Evolutionary conservation across 2,888 invertebrate species (phyloP).

Genomic region (Latrodectus hesperus): DNA sequence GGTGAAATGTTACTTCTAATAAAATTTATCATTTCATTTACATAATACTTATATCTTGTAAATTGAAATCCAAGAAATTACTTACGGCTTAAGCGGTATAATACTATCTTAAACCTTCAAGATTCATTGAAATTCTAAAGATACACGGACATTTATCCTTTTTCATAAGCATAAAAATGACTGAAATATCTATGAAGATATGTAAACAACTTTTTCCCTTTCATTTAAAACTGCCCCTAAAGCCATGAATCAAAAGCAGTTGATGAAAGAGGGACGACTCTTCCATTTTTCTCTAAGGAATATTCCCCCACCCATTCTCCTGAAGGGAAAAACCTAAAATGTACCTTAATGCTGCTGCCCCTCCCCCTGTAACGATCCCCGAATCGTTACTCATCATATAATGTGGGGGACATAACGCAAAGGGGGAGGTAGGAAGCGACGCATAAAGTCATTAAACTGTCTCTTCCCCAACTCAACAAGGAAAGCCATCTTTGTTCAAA

Average conservation of each 20-base stretch:
- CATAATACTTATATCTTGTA: not conserved
- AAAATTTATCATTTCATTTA: not conserved
- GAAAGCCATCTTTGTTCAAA: constrained; percentile 51
- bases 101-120: not conserved
- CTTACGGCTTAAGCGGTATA: not conserved
- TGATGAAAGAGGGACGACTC: constrained; percentile 42
- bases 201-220: constrained; percentile 36
- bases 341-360: constrained; percentile 52
- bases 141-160: constrained; percentile 18
- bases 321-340: constrained; percentile 20
- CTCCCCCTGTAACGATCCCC: constrained; percentile 35
- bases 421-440: constrained; percentile 6
- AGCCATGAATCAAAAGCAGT: constrained; percentile 54
- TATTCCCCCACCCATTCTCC: not conserved
- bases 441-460: constrained; percentile 49
- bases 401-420: constrained; percentile 11
- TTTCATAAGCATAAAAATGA: constrained; percentile 5
- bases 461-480: constrained; percentile 14
- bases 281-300: constrained; percentile 15
- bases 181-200: constrained; percentile 32
- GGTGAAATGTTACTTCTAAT: not conserved
- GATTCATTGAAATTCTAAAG: constrained; percentile 14
- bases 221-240: constrained; percentile 32
- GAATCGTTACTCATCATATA: constrained; percentile 59
- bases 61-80: constrained; percentile 5